Conservation (phyloP, 2,888 invertebrate genomes). For the Plebejus melissa region DNA sequence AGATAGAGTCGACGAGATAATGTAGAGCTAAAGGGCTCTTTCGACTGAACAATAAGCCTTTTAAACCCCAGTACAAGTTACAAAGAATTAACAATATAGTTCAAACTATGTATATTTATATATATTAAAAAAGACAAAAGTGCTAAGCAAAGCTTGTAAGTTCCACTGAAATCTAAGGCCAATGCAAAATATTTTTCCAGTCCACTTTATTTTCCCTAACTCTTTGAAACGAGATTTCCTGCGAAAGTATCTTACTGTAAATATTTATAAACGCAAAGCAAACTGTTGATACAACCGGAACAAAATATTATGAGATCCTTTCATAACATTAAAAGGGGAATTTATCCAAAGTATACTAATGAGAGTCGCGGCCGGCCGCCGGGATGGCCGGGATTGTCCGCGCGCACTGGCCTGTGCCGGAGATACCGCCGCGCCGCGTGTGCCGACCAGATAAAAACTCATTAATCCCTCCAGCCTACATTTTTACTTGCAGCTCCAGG, state of each 20-base stretch:
- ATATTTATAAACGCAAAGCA: conserved; percentile 8
- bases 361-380: conserved; percentile 37
- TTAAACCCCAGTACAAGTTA: background rate
- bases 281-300: background rate
- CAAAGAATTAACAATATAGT: background rate
- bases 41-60: background rate
- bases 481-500: background rate
- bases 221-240: background rate
- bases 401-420: conserved; percentile 60
- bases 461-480: conserved; percentile 10
- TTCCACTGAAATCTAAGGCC: background rate
- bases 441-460: background rate
- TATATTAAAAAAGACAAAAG: background rate
- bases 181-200: background rate
- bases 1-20: background rate
- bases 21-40: background rate
- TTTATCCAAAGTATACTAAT: conserved; percentile 22
- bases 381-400: conserved; percentile 63
- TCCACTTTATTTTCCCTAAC: background rate
- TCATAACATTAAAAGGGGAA: conserved; percentile 23
- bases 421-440: conserved; percentile 57
- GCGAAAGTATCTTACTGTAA: background rate
- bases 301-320: conserved; percentile 21
- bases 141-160: background rate
- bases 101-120: background rate